phyloP scores from a whole-genome alignment of 2,797 vertebrate genomes.

The Thunnus albacares region DNA sequence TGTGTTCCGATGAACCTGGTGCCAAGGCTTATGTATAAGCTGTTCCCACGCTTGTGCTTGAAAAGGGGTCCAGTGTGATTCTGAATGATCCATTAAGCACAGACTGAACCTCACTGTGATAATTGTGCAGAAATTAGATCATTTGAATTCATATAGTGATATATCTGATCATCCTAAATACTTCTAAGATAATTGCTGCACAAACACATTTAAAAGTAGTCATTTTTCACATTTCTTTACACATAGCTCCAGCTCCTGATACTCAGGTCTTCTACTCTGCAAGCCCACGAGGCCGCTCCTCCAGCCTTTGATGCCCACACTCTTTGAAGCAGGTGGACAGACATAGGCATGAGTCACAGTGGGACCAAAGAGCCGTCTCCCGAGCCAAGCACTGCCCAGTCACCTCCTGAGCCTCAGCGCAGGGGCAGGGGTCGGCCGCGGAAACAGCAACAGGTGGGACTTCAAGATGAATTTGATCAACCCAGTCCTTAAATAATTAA shows the following conservation, averaged over 20 bases:
- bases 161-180: not conserved
- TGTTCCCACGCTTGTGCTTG: conserved; percentile 77
- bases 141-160: conserved; percentile 2
- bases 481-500: not conserved
- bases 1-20: conserved; percentile 71
- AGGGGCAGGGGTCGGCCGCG: conserved; percentile 87
- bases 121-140: conserved; percentile 16
- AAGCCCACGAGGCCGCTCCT: conserved; percentile 73
- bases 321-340: conserved; percentile 78
- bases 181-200: conserved; percentile 14
- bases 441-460: conserved; percentile 84
- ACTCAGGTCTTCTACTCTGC: conserved; percentile 64
- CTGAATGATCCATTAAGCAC: conserved; percentile 37
- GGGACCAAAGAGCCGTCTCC: conserved; percentile 83
- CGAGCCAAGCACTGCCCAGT: conserved; percentile 73
- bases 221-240: conserved; percentile 19
- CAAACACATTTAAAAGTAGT: conserved; percentile 16
- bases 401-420: conserved; percentile 79
- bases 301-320: conserved; percentile 82
- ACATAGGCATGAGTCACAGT: conserved; percentile 85
- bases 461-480: not conserved
- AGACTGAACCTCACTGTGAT: conserved; percentile 25
- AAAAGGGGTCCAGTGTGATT: conserved; percentile 60
- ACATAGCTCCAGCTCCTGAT: conserved; percentile 53
- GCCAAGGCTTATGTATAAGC: conserved; percentile 77